A percentile compares a stretch with the other conserved stretches of the same genome.
Evolutionary conservation across 2,888 invertebrate species (phyloP).

Genomic region (Ptilodon capucinus): DNA sequence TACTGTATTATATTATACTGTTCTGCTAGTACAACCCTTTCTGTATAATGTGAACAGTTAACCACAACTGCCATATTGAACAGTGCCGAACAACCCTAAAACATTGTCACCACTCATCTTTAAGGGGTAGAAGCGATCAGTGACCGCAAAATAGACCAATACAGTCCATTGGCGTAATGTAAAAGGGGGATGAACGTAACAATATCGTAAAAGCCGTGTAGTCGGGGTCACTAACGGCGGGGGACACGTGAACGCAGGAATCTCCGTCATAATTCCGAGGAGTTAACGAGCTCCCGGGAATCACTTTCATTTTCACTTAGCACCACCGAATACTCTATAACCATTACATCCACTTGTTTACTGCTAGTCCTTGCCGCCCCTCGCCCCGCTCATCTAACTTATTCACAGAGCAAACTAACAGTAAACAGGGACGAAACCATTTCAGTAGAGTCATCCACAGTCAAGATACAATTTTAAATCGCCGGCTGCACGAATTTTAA

Average conservation of each 20-base stretch:
- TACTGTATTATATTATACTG: no score
- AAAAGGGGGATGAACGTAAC: slow-evolving; percentile 48
- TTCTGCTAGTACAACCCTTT: background rate
- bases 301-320: slow-evolving; percentile 76
- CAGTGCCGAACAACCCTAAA: slow-evolving; percentile 8
- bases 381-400: slow-evolving; percentile 55
- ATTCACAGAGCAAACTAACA: slow-evolving; percentile 63
- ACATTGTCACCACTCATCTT: slow-evolving; percentile 23
- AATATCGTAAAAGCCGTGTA: slow-evolving; percentile 46
- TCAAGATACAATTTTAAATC: slow-evolving; percentile 50
- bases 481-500: slow-evolving; percentile 32
- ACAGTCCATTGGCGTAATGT: slow-evolving; percentile 40
- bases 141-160: slow-evolving; percentile 33
- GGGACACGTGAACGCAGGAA: slow-evolving; percentile 50
- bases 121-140: slow-evolving; percentile 19
- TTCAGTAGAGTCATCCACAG: slow-evolving; percentile 41
- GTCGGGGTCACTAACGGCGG: slow-evolving; percentile 39
- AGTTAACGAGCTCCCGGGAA: slow-evolving; percentile 62
- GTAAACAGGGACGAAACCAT: slow-evolving; percentile 50
- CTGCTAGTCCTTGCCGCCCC: slow-evolving; percentile 47
- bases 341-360: slow-evolving; percentile 72
- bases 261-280: slow-evolving; percentile 58
- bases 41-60: background rate
- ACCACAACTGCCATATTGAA: slow-evolving; percentile 10
- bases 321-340: slow-evolving; percentile 65